Base-by-base conservation (phyloP, 2,888 invertebrate genomes). In the Dasypogon diadema region DNA sequence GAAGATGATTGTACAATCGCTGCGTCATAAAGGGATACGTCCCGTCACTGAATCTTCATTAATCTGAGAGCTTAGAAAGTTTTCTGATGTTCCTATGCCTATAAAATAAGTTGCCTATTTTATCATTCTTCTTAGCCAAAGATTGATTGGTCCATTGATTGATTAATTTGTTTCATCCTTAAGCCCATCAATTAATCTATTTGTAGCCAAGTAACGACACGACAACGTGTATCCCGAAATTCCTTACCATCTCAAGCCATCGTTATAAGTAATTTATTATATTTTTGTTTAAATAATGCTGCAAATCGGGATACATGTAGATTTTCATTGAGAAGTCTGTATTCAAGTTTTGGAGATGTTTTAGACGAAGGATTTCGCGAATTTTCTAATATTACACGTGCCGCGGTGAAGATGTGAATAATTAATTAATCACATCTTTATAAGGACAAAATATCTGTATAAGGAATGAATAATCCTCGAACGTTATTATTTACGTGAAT, bases 41-140 rank as follows among this genome's bases (percentile, higher is more conserved):
- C 54, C 51, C 70, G 70, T 70, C 70, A 70, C 70, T 54, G 37
- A 54, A 70, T 70, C 70, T 70, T 70, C 70, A 70, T 70, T 70
- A 70, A 70, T 70, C 70, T 54, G 54, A 70, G 30, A 54, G 54
- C 54, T 54, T 70, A 30, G 21, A 30, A 54, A 16, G 54, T 51
- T 54, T 26, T 54, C 16, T 54, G 21, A 22, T 63, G 37, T 42
- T 42, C 42, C 8, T 22, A 12, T 5, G 54, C 18, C 16, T 54
- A 24, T 21, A 30, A 54, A 37, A 51, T 54, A 54, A 54, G n/a
- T 18, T 54, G 51, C 34, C 54, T 22, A 24, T 54, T 54, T 54
- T 30, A 70, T 54, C 51, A 51, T 70, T 70, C 18, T 46, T 30
- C 54, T 54, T 54, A 46, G 70, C 54, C 34, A 54, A 70, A 70